Evolutionary conservation across 1,140 invertebrate genomes (phyloP), one percentile per base, ranked within the genome.

Genomic region (Aricia agestis): DNA sequence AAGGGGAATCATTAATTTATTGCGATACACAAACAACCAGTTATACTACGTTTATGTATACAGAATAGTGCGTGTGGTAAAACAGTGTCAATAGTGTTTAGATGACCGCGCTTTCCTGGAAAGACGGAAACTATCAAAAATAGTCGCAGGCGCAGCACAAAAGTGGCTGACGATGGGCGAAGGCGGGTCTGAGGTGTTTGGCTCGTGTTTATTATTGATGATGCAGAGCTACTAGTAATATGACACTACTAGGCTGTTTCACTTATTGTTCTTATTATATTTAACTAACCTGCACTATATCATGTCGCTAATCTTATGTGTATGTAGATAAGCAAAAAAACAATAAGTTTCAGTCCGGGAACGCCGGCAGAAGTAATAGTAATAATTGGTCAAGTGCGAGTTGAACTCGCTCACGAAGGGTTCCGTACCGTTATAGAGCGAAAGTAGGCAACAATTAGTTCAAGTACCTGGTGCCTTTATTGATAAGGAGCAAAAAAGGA

Each of bases 121-220:
- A 84, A 77, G 81, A 78, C 76, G 81, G 77, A 82, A 80, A 81
- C 66, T 76, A 78, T 79, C 73, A 78, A 77, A 79, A 81, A 81
- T 73, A 65, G 73, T 75, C 72, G 67, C 75, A 79, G 71, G 78
- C 73, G 80, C 73, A 72, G 78, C 70, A 67, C 69, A 70, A 71
- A 74, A 71, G 79, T 18, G 70, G 81, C 80, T 84, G 81, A 79
- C 73, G 65, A 41, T 63, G 76, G 73, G 74, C 74, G 78, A 80
- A 78, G 78, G 76, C 67, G 80, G 67, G 68, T 73, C 73, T 67
- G 69, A 72, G 71, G 65, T 74, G 71, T 74, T 68, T 72, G 73
- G 75, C 79, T 72, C 78, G 75, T 82, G 78, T 73, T 80, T 66
- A 71, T 73, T 67, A 73, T 57, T 79, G 75, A 82, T 82, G 77